phyloP scores from a whole-genome alignment of 2,888 invertebrate species.

The Furcula furcula region DNA sequence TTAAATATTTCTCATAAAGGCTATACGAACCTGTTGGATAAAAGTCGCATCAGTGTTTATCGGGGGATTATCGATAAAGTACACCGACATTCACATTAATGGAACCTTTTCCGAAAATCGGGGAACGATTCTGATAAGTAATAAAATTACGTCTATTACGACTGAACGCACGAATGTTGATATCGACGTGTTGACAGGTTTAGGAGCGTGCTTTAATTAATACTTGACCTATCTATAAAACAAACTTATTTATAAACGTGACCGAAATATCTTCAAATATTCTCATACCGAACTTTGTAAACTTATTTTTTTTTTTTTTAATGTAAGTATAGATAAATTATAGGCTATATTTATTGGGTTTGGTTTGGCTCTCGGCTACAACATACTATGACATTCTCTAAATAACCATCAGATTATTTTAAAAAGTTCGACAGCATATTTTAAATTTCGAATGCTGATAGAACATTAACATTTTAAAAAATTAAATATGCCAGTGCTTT shows the following conservation, averaged over 20 bases:
- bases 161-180: constrained; percentile 14
- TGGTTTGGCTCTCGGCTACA: constrained; percentile 12
- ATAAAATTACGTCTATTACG: constrained; percentile 24
- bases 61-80: constrained; percentile 44
- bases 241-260: constrained; percentile 9
- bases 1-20: constrained; percentile 44
- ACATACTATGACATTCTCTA: constrained; percentile 24
- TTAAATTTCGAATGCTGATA: constrained; percentile 32
- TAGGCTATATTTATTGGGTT: constrained; percentile 9
- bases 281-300: constrained; percentile 6
- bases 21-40: constrained; percentile 38
- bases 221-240: constrained; percentile 8
- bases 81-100: constrained; percentile 39
- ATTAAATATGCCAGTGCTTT: constrained; percentile 34
- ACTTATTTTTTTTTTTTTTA: too few relatives aligned
- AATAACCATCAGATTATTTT: constrained; percentile 40
- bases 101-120: constrained; percentile 30
- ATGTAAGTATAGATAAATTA: too few relatives aligned
- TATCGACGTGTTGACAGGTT: constrained; percentile 9
- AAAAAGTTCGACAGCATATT: constrained; percentile 34
- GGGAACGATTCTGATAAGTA: constrained; percentile 17
- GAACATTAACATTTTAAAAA: constrained; percentile 16
- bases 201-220: constrained; percentile 20
- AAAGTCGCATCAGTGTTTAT: constrained; percentile 45
- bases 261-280: constrained; percentile 10